Percentiles rank a stretch among this genome's conserved stretches.
Conservation (phyloP, 2,113 vertebrate species). For the Diadophis punctatus region DNA sequence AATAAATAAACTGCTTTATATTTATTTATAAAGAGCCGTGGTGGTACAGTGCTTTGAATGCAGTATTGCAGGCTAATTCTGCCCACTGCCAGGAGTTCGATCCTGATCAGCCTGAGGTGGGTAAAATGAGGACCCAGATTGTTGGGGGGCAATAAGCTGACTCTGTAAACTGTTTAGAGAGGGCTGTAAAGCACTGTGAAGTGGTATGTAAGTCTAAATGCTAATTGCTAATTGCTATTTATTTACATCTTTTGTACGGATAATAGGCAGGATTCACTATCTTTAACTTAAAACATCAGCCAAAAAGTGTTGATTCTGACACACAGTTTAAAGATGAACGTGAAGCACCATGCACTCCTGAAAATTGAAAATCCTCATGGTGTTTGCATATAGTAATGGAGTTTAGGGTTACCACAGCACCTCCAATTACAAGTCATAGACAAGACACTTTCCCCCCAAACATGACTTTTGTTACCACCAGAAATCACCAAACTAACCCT, state of each 20-base stretch:
- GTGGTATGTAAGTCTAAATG: not conserved
- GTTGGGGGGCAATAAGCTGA: not conserved
- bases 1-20: too few relatives aligned
- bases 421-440: conserved; percentile 31
- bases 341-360: conserved; percentile 30
- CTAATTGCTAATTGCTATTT: not conserved
- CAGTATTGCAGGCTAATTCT: not conserved
- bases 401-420: conserved; percentile 36
- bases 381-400: conserved; percentile 45
- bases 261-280: fast-evolving
- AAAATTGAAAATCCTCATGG: conserved; percentile 52
- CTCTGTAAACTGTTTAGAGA: not conserved
- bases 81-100: not conserved
- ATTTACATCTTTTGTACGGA: conserved; percentile 9
- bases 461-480: conserved; percentile 10
- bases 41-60: not conserved
- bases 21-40: not conserved
- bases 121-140: not conserved
- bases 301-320: conserved; percentile 31
- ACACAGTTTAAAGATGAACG: conserved; percentile 51
- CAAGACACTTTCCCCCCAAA: not conserved
- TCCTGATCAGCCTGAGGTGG: not conserved
- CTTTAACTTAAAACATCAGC: conserved; percentile 3
- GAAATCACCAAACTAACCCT: conserved; percentile 45
- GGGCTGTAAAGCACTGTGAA: not conserved